Conservation (phyloP, 1,140 invertebrate species). For the Mercenaria mercenaria region DNA sequence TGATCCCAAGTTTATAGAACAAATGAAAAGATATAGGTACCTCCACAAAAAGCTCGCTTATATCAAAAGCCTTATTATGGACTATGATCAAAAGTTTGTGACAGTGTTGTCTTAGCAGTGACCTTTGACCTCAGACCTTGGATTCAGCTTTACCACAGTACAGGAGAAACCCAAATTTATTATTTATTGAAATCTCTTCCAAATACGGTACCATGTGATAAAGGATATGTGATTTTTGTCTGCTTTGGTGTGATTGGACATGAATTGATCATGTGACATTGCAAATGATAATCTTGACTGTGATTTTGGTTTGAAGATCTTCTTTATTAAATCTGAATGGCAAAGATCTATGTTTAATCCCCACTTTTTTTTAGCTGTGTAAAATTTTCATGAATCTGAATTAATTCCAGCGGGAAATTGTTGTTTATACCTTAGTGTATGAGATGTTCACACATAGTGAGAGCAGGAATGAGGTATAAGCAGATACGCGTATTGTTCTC, state of each 20-base stretch:
- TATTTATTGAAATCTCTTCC: conserved; percentile 18
- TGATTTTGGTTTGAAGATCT: no score
- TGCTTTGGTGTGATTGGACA: not conserved
- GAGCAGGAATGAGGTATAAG: no score
- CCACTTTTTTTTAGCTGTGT: no score
- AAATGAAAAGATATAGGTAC: conserved; percentile 93
- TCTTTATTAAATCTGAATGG: no score
- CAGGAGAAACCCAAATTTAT: not conserved
- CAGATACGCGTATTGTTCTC: no score
- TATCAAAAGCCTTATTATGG: conserved; percentile 94
- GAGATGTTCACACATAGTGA: no score
- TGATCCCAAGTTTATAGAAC: conserved; percentile 90
- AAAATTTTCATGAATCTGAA: no score
- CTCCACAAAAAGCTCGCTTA: conserved; percentile 95
- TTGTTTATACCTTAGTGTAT: no score
- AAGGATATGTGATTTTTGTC: not conserved
- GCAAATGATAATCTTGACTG: not conserved
- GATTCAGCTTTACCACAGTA: conserved; percentile 7
- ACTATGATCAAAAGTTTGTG: conserved; percentile 89
- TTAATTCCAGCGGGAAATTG: no score
- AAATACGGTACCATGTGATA: conserved; percentile 15
- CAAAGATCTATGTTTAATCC: no score
- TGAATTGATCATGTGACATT: not conserved
- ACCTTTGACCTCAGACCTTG: not conserved
- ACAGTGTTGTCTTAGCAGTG: conserved; percentile 6